Percentiles rank a stretch among this genome's conserved stretches.
phyloP scores from a whole-genome alignment of 23 tunicate genomes.

The Ciona savignyi region DNA sequence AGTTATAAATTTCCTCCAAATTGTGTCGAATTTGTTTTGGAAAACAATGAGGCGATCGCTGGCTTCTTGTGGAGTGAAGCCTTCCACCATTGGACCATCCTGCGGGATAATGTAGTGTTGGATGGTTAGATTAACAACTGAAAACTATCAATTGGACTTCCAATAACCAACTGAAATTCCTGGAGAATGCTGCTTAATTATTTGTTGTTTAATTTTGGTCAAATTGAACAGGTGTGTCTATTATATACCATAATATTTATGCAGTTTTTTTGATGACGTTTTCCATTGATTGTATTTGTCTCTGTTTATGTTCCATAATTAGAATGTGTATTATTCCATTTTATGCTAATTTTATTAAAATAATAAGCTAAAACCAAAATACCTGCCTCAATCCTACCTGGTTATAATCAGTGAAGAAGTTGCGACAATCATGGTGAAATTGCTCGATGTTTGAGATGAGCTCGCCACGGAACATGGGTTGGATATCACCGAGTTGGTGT shows the following conservation, averaged over 20 bases:
- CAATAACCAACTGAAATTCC: too few species aligned
- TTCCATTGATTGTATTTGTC: too few species aligned
- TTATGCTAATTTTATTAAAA: too few species aligned
- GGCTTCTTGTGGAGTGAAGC: conserved; percentile 94
- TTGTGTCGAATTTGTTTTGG: conserved; percentile 87
- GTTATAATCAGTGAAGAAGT: conserved; percentile 49
- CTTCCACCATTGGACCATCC: conserved; percentile 95
- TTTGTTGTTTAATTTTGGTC: too few species aligned
- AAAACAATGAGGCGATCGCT: conserved; percentile 84
- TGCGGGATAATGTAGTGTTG: background rate
- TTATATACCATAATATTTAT: too few species aligned
- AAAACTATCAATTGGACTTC: too few species aligned
- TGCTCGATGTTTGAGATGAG: conserved; percentile 54
- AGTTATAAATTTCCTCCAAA: conserved; percentile 89
- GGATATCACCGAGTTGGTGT: conserved; percentile 78
- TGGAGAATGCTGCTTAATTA: too few species aligned
- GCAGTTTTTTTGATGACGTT: background rate
- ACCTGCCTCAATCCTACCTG: conserved; percentile 37
- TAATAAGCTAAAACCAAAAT: too few species aligned
- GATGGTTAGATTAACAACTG: too few species aligned
- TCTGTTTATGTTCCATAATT: too few species aligned
- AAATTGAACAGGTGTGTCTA: too few species aligned
- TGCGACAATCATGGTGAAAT: conserved; percentile 66
- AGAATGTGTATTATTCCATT: too few species aligned
- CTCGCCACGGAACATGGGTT: conserved; percentile 84